A percentile compares a stretch with the other conserved stretches of the same genome.
phyloP scores from a whole-genome alignment of 2,888 invertebrate genomes.

The Gisinianus flammeolus region DNA sequence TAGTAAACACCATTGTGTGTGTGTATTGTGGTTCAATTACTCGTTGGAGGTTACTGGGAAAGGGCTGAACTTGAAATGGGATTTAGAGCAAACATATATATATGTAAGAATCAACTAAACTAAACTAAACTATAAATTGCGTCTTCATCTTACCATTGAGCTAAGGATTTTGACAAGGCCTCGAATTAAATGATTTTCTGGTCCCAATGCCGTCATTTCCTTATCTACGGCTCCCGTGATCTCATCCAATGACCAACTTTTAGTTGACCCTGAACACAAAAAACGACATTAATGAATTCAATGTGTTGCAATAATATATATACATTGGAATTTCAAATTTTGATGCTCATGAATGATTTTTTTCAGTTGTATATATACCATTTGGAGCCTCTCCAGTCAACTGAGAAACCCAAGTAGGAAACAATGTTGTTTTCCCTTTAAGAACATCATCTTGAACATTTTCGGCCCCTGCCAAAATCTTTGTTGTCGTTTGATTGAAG shows the following conservation, averaged over 20 bases:
- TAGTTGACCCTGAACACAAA: slow-evolving; percentile 9
- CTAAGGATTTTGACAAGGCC: slow-evolving; percentile 31
- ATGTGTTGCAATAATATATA: too few species aligned
- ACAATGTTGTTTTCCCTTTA: not conserved
- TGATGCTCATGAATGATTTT: not conserved
- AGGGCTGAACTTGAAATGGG: too few species aligned
- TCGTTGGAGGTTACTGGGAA: too few species aligned
- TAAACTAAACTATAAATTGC: too few species aligned
- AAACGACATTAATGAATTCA: not conserved
- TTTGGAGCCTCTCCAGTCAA: not conserved
- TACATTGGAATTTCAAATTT: too few species aligned
- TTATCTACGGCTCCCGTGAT: slow-evolving; percentile 15
- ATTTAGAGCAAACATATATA: too few species aligned
- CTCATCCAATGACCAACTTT: slow-evolving; percentile 22
- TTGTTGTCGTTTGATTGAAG: slow-evolving; percentile 28
- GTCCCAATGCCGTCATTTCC: slow-evolving; percentile 6
- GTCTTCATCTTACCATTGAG: slow-evolving; percentile 36
- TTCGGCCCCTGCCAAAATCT: not conserved
- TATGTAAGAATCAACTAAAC: too few species aligned
- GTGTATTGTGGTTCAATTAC: too few species aligned
- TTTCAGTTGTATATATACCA: not conserved
- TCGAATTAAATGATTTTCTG: slow-evolving; percentile 33
- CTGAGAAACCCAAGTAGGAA: slow-evolving; percentile 9
- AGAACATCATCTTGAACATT: not conserved
- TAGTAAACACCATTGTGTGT: too few species aligned